These are phyloP conservation scores for Zaprionus obscuricornis DNA, from an alignment of 2,888 invertebrate species.

Conservation along the genomic window DNA sequence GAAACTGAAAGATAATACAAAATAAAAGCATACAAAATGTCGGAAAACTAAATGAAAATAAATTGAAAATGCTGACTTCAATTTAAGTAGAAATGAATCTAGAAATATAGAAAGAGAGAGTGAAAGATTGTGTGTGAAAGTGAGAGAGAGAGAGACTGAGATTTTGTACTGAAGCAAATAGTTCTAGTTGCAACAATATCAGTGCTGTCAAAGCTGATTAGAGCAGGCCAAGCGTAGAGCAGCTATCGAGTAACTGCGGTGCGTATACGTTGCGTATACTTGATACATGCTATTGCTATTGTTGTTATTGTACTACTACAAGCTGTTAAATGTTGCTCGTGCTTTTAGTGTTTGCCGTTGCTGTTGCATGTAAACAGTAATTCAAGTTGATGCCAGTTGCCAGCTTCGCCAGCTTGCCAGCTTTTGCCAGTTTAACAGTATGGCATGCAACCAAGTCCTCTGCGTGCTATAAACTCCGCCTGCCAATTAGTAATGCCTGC, in stretches of 20 bases:
- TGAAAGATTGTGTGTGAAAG: neutral
- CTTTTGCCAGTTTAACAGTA: neutral
- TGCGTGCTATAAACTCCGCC: slow-evolving; percentile 17
- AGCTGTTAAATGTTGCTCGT: slow-evolving; percentile 13
- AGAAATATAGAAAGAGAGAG: neutral
- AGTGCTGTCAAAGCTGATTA: slow-evolving; percentile 13
- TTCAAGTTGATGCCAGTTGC: slow-evolving; percentile 27
- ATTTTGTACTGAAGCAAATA: too few relatives aligned
- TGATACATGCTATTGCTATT: neutral
- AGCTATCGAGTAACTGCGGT: slow-evolving; percentile 1
- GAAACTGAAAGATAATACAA: neutral
- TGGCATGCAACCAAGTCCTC: neutral
- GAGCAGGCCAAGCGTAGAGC: neutral
- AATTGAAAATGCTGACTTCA: slow-evolving; percentile 35
- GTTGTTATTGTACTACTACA: slow-evolving; percentile 17
- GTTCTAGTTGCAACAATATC: slow-evolving; percentile 3
- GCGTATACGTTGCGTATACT: slow-evolving; percentile 16
- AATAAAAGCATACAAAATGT: slow-evolving; percentile 3
- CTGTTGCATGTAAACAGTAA: slow-evolving; percentile 42
- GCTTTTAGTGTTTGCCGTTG: neutral
- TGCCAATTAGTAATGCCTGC: slow-evolving; percentile 35
- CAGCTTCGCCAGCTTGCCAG: too few relatives aligned
- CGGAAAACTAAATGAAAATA: slow-evolving; percentile 47
- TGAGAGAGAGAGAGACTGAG: too few relatives aligned
- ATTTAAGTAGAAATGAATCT: slow-evolving; percentile 40